Evolutionary conservation across 1,140 invertebrate genomes (phyloP), one percentile per base, ranked within the genome.

Genomic region (Orussus abietinus): DNA sequence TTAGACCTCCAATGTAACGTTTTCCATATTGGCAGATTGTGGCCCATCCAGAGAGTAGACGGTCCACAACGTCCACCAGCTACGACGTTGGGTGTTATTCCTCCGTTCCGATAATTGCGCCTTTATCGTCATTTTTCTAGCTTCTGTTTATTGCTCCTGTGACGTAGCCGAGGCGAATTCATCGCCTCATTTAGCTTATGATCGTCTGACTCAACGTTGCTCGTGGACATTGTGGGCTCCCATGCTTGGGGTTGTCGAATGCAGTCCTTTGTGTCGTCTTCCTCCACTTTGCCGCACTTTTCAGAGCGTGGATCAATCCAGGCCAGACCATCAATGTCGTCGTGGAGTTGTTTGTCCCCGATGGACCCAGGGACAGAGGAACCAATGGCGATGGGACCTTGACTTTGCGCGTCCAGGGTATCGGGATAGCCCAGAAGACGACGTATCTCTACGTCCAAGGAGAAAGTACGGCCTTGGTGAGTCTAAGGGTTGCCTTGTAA

Each of bases 311-410:
- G 30, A 49, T 81, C 39, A 45, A 49, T 2, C 54, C 79, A 7
- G 74, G 71, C 14, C 74, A 80, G 49, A 80, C 75, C 3, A 57
- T 53, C 0, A 75, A 66, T 4, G 74, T 83, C 3, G 64, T 71
- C 0, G 69, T 83, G 1, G 75, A 66, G 9, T 51, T 81, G 0
- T 28, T 65, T 9, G 71, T 81, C n/a, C 74, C 76, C n/a, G n/a
- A n/a, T n/a, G n/a, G n/a, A n/a, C n/a, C n/a, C n/a, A n/a, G n/a
- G n/a, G n/a, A n/a, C n/a, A n/a, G n/a, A n/a, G n/a, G n/a, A 0
- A 13, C 56, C 3, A 60, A 51, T 3, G 69, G 70, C 0, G 57
- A 69, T 2, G 60, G 72, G 9, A 70, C 73, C 6, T 68, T 84
- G 21, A 81, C 75, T 2, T 75, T 84, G 10, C 37, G 11, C 10